A percentile compares a stretch with the other conserved stretches of the same genome.
Evolutionary conservation across 1,140 invertebrate species (phyloP).

Genomic region (Dendroctonus ponderosae): DNA sequence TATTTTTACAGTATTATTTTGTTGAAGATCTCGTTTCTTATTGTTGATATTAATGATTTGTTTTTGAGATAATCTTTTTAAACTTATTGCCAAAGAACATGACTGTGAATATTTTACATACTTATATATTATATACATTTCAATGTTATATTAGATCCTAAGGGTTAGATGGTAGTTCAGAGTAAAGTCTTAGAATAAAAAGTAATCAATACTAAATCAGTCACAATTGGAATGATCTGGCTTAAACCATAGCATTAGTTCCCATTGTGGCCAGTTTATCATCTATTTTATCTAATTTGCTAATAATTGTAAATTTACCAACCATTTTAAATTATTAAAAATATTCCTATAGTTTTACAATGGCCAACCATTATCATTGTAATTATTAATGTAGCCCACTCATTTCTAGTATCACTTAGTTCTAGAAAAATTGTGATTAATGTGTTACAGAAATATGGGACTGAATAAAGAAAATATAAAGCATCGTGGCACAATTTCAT

Average conservation of each 20-base stretch:
- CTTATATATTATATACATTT: slow-evolving; percentile 44
- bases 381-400: slow-evolving; percentile 30
- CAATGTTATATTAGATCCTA: slow-evolving; percentile 38
- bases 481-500: neutral
- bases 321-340: slow-evolving; percentile 23
- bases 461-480: slow-evolving; percentile 37
- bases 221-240: neutral
- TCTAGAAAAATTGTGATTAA: slow-evolving; percentile 41
- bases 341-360: slow-evolving; percentile 29
- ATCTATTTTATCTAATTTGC: slow-evolving; percentile 37
- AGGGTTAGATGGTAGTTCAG: slow-evolving; percentile 43
- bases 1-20: slow-evolving; percentile 33
- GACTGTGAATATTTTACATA: slow-evolving; percentile 50
- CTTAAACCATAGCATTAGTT: slow-evolving; percentile 17
- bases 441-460: slow-evolving; percentile 40
- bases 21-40: slow-evolving; percentile 25
- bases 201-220: slow-evolving; percentile 4
- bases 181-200: slow-evolving; percentile 40
- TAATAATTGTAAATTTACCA: slow-evolving; percentile 37
- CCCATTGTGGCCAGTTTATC: slow-evolving; percentile 13
- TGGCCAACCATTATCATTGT: slow-evolving; percentile 15
- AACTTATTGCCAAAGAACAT: slow-evolving; percentile 48
- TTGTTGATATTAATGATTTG: slow-evolving; percentile 17
- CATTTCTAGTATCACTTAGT: slow-evolving; percentile 35
- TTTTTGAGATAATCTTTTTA: slow-evolving; percentile 33